phyloP scores from a whole-genome alignment of 2,797 vertebrate genomes.

The Eulemur albifrons region DNA sequence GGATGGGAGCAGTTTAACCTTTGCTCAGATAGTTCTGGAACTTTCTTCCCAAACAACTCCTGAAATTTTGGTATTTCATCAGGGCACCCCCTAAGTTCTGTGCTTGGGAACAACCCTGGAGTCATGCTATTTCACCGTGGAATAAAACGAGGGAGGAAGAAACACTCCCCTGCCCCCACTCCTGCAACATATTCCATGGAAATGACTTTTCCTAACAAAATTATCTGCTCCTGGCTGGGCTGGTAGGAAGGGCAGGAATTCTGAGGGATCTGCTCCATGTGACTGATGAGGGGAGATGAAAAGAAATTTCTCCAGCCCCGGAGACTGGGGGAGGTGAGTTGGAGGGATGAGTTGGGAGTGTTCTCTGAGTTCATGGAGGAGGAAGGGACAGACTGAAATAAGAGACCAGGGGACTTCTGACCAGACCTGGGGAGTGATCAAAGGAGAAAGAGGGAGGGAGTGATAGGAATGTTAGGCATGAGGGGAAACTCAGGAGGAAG shows the following conservation, averaged over 20 bases:
- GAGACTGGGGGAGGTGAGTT: neutral
- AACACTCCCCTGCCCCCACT: fast-evolving
- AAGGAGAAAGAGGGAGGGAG: neutral
- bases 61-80: neutral
- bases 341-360: neutral
- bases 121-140: neutral
- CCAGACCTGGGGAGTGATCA: neutral
- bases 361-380: neutral
- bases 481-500: neutral
- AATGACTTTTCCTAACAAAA: neutral
- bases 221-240: neutral
- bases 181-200: neutral
- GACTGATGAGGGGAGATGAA: neutral
- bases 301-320: neutral
- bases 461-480: neutral
- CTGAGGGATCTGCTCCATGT: neutral
- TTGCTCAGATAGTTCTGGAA: neutral
- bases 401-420: neutral
- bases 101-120: neutral
- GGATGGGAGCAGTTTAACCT: neutral
- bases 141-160: neutral
- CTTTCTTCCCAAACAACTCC: neutral
- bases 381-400: neutral
- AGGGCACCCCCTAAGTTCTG: neutral
- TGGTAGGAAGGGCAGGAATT: neutral